These are phyloP conservation scores for Ctenochaetus hawaiiensis DNA, from an alignment of 2,797 vertebrate species.

Conservation along the genomic window DNA sequence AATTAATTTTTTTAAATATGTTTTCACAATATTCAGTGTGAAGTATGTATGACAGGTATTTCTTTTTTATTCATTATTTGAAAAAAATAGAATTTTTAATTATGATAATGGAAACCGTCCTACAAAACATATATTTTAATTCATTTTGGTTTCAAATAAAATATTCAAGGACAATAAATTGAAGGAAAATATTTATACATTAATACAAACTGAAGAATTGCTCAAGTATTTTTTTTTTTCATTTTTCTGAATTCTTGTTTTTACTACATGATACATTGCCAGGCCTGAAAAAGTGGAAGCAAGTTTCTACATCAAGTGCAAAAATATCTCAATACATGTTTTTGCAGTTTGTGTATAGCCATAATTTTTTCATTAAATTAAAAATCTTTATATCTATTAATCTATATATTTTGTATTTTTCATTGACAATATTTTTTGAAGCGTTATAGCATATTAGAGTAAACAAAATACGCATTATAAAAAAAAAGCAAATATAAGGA, in stretches of 20 bases:
- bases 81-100: conserved; percentile 10
- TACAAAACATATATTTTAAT: neutral
- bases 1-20: too few relatives aligned
- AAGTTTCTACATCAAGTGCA: neutral
- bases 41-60: neutral
- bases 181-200: neutral
- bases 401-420: neutral
- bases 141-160: neutral
- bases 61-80: conserved; percentile 6
- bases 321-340: neutral
- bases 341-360: neutral
- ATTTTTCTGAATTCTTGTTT: neutral
- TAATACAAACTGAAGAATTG: neutral
- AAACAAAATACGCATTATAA: conserved; percentile 6
- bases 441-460: neutral
- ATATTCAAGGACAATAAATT: neutral
- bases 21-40: too few relatives aligned
- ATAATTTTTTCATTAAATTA: conserved; percentile 5
- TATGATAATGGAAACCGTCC: neutral
- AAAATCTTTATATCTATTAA: neutral
- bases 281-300: neutral
- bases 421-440: neutral
- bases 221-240: neutral
- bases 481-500: neutral
- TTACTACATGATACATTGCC: neutral